A percentile compares a stretch with the other conserved stretches of the same genome.
Evolutionary conservation across 2,888 invertebrate genomes (phyloP).

Genomic region (Drosophila pegasa): DNA sequence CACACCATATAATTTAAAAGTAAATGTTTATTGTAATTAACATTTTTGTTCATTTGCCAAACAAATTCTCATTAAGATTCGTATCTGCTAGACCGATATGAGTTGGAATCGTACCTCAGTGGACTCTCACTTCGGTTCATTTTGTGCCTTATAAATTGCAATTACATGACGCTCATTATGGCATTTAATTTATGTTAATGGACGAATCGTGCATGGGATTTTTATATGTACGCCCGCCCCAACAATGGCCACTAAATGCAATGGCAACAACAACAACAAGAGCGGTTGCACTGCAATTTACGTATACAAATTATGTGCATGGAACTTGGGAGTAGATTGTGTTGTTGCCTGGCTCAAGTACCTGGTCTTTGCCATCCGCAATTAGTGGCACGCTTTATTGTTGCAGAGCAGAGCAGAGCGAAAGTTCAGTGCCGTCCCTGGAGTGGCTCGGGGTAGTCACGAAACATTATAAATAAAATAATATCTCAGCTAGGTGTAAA

Average conservation of each 20-base stretch:
- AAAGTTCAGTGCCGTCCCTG: slow-evolving; percentile 15
- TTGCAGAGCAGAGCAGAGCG: slow-evolving; percentile 18
- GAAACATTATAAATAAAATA: slow-evolving; percentile 48
- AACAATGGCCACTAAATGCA: slow-evolving; percentile 25
- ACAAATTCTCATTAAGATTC: slow-evolving; percentile 6
- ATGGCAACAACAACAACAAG: slow-evolving; percentile 29
- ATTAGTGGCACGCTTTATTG: slow-evolving; percentile 66
- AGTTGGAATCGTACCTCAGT: background rate
- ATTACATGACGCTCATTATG: slow-evolving; percentile 76
- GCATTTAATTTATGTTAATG: slow-evolving; percentile 80
- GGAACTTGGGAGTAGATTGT: slow-evolving; percentile 47
- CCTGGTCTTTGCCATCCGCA: slow-evolving; percentile 38
- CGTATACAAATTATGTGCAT: slow-evolving; percentile 47
- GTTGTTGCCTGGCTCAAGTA: slow-evolving; percentile 30
- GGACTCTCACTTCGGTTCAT: slow-evolving; percentile 19
- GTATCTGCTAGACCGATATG: background rate
- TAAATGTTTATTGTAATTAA: slow-evolving; percentile 15
- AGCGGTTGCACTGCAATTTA: slow-evolving; percentile 56
- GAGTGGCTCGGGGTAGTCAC: slow-evolving; percentile 22
- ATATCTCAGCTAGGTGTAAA: slow-evolving; percentile 29
- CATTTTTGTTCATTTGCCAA: slow-evolving; percentile 8
- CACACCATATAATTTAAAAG: slow-evolving; percentile 23
- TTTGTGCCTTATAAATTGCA: slow-evolving; percentile 65
- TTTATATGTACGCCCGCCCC: slow-evolving; percentile 24
- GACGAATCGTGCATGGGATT: slow-evolving; percentile 70